Evolutionary conservation across 2,113 vertebrate genomes (phyloP), one percentile per base, ranked within the genome.

Genomic region (Petromus typicus): DNA sequence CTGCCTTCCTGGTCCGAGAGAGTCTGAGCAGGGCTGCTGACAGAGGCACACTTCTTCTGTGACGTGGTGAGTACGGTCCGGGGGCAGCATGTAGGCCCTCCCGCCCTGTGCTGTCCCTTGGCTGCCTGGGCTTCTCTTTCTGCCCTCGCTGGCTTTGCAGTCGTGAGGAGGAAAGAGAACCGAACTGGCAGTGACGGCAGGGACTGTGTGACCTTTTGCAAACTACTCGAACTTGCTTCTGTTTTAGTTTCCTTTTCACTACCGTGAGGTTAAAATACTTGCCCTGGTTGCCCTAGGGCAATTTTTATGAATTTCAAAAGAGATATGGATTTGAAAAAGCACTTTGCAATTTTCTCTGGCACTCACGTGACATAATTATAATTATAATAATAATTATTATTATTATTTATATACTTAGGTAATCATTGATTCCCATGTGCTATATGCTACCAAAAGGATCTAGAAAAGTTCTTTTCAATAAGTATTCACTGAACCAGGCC

Each of bases 231-330:
- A 23, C 34, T 59, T 45, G 34, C 37, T 40, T 71, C 81, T 79
- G 48, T 56, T 76, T 93, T 57, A 48, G 82, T 95, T 88, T 80
- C 89, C 59, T 82, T 75, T 93, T 89, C 64, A 94, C 69, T 89
- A 0, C 27, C 57, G 57, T 56, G 45, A 51, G 63, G 83, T 54
- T 54, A n/a, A 73, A 32, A 34, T 66, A 48, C 69, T 71, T 83
- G 75, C 51, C 86, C 89, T 59, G 27, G 59, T 57, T 63, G 78
- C n/a, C 54, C 3, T 27, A 30, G 27, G 27, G 23, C 5, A 18
- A 18, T 43, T 63, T 78, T 88, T 91, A 67, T 66, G 59, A 90
- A 40, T 48, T 20, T 90, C 84, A 61, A 37, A 94, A 69, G 66
- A 82, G 14, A 59, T 6, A 1, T 34, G 37, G 43, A 54, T 59